Evolutionary conservation across 2,113 vertebrate species (phyloP).

Genomic region (Columbina picui): DNA sequence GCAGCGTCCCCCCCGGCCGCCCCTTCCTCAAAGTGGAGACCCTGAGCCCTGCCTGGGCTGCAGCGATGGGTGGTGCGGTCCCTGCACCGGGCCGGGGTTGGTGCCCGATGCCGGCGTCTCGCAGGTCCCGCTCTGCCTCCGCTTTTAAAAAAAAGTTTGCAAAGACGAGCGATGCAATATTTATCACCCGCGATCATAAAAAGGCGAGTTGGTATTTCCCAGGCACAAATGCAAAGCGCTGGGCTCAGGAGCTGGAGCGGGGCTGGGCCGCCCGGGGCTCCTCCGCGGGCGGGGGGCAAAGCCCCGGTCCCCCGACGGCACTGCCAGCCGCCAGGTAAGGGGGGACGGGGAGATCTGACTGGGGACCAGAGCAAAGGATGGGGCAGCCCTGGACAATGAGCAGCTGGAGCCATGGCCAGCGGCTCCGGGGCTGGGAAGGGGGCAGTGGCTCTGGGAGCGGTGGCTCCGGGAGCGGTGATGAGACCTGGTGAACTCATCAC

Average conservation of each 20-base stretch:
- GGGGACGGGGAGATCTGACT: background rate
- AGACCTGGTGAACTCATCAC: background rate
- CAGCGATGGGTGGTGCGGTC: background rate
- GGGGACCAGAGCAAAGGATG: background rate
- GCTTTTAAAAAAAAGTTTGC: conserved; percentile 70
- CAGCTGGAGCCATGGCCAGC: background rate
- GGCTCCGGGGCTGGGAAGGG: background rate
- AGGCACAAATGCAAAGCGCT: conserved; percentile 46
- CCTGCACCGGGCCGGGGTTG: background rate
- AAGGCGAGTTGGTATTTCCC: conserved; percentile 60
- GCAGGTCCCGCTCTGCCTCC: conserved; percentile 42
- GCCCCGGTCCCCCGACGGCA: background rate
- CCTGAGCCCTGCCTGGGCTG: background rate
- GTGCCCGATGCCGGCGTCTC: background rate
- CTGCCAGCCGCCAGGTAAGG: conserved; percentile 1
- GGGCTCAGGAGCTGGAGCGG: background rate
- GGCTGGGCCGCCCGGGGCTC: background rate
- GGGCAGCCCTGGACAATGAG: background rate
- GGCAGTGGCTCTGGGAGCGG: rapidly evolving
- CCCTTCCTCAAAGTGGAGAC: background rate
- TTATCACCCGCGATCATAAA: conserved; percentile 76
- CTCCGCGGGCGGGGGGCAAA: background rate
- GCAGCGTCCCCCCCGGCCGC: background rate
- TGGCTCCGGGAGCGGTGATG: rapidly evolving
- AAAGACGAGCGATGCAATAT: conserved; percentile 77